These are phyloP conservation scores for Tympanoctomys barrerae DNA, from an alignment of 2,797 vertebrate genomes.

Conservation along the genomic window DNA sequence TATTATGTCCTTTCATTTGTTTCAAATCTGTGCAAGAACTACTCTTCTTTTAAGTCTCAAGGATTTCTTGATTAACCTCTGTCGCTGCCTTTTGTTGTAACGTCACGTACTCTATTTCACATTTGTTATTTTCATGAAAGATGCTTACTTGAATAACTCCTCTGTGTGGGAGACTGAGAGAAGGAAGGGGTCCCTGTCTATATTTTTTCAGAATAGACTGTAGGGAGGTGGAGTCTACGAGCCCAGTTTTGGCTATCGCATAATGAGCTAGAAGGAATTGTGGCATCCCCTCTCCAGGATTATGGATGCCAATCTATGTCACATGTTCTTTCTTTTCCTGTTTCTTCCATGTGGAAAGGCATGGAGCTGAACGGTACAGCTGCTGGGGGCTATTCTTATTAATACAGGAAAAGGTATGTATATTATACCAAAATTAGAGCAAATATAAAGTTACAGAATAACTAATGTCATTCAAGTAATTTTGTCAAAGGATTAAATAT, in stretches of 20 bases:
- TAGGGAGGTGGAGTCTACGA: neutral
- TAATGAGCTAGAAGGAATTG: neutral
- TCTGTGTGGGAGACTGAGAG: neutral
- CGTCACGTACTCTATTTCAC: neutral
- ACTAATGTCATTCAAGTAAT: neutral
- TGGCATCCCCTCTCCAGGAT: neutral
- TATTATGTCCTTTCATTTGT: conserved; percentile 41
- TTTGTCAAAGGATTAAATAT: neutral
- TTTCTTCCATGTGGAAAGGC: neutral
- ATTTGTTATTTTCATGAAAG: neutral
- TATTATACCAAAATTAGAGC: neutral
- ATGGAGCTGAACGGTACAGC: neutral
- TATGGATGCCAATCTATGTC: neutral
- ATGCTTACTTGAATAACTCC: neutral
- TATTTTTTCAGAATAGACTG: neutral
- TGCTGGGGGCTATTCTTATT: neutral
- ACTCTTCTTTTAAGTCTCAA: conserved; percentile 38
- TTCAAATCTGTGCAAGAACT: neutral
- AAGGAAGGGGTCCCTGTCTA: neutral
- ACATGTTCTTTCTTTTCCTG: neutral
- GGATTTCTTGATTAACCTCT: conserved; percentile 61
- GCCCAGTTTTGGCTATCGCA: neutral
- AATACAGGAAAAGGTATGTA: neutral
- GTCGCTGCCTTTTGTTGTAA: conserved; percentile 49
- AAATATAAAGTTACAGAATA: neutral